phyloP scores from a whole-genome alignment of 2,888 invertebrate species.

The Acronicta leporina region DNA sequence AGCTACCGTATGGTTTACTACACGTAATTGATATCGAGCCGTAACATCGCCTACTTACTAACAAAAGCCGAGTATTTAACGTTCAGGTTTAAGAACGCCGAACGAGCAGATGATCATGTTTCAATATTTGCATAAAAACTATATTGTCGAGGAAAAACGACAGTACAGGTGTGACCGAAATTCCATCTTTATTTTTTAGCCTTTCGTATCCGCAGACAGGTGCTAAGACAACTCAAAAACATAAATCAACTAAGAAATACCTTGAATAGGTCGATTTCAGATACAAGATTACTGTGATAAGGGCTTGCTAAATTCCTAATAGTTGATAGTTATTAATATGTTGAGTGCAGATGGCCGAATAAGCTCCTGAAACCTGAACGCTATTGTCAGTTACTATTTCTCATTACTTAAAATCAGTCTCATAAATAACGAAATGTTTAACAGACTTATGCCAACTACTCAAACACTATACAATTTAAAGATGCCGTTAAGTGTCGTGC shows the following conservation, averaged over 20 bases:
- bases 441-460: conserved; percentile 33
- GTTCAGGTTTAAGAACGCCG: conserved; percentile 47
- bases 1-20: conserved; percentile 75
- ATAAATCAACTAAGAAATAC: too few relatives aligned
- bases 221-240: too few relatives aligned
- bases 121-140: background rate
- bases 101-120: background rate
- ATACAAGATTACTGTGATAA: background rate
- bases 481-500: too few relatives aligned
- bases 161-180: background rate
- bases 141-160: background rate
- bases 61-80: conserved; percentile 48
- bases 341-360: background rate
- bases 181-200: background rate
- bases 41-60: conserved; percentile 71
- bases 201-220: too few relatives aligned
- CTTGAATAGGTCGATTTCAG: background rate
- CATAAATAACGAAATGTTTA: conserved; percentile 78
- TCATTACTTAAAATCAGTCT: conserved; percentile 88
- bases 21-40: conserved; percentile 83
- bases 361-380: conserved; percentile 57
- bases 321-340: background rate
- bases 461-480: too few relatives aligned
- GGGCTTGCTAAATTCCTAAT: background rate
- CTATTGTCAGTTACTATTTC: conserved; percentile 69